These are phyloP conservation scores for Megalopta genalis DNA, from an alignment of 1,140 invertebrate genomes.

Conservation along the genomic window DNA sequence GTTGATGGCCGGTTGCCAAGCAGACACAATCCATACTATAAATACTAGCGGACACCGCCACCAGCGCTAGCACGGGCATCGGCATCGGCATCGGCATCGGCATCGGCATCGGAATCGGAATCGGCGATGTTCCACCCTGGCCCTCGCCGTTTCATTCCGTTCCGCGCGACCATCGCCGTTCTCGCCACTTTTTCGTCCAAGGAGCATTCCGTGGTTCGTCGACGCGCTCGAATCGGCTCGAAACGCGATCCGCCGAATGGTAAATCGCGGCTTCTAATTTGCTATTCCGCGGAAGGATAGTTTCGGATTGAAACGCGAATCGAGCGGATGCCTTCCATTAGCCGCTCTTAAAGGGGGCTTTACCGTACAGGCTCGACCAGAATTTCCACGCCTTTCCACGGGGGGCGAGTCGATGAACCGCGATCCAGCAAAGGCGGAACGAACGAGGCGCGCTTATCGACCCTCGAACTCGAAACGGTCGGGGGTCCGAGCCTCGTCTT, in stretches of 20 bases:
- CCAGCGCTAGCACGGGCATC: no score
- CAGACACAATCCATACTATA: slow-evolving; percentile 77
- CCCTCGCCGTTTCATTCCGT: slow-evolving; percentile 58
- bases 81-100: no score
- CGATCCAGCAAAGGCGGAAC: no score
- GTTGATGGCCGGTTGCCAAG: slow-evolving; percentile 70
- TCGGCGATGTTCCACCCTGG: slow-evolving; percentile 61
- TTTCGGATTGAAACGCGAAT: background rate
- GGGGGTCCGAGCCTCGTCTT: no score
- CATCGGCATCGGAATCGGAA: no score
- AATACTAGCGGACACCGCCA: slow-evolving; percentile 67
- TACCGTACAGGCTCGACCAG: background rate
- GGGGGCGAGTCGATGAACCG: no score
- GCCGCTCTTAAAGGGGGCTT: background rate
- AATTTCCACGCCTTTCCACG: no score
- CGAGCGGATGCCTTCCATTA: background rate
- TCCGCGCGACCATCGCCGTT: slow-evolving; percentile 50
- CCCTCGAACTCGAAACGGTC: no score
- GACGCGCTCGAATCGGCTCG: background rate
- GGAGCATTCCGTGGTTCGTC: slow-evolving; percentile 38
- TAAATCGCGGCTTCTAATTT: background rate
- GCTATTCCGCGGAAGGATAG: background rate
- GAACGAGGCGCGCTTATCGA: no score
- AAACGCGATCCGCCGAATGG: background rate
- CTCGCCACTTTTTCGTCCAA: slow-evolving; percentile 46